Evolutionary conservation across 2,888 invertebrate genomes (phyloP).

Genomic region (Xanthostigma xanthostigma): DNA sequence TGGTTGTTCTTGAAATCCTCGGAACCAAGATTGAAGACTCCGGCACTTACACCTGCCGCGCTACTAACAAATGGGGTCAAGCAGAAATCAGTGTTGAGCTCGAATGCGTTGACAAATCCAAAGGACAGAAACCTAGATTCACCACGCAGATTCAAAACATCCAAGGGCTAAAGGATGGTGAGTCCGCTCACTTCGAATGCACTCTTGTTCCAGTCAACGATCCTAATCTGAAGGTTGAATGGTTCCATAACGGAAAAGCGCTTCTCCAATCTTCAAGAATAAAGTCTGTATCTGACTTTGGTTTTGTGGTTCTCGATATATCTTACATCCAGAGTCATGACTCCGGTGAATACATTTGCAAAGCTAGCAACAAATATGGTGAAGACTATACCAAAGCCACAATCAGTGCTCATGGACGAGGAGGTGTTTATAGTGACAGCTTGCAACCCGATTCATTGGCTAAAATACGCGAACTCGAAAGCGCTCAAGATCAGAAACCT

Average conservation of each 20-base stretch:
- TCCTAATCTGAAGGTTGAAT: conserved; percentile 86
- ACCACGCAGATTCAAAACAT: conserved; percentile 76
- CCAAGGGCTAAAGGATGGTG: conserved; percentile 77
- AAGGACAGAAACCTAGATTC: conserved; percentile 76
- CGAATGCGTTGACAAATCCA: conserved; percentile 69
- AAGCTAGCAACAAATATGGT: conserved; percentile 81
- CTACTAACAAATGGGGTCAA: conserved; percentile 77
- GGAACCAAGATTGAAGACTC: conserved; percentile 89
- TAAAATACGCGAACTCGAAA: conserved; percentile 74
- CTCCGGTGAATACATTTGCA: conserved; percentile 84
- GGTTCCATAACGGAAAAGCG: conserved; percentile 90
- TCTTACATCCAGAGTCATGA: conserved; percentile 89
- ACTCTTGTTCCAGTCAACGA: conserved; percentile 88
- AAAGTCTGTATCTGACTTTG: conserved; percentile 89
- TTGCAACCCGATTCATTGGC: conserved; percentile 84
- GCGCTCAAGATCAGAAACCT: conserved; percentile 49
- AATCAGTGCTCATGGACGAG: conserved; percentile 66
- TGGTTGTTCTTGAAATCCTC: conserved; percentile 90
- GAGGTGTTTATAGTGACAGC: conserved; percentile 77
- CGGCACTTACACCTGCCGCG: conserved; percentile 76
- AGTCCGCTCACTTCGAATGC: conserved; percentile 91
- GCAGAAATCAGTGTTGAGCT: conserved; percentile 74
- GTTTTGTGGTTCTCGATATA: conserved; percentile 87
- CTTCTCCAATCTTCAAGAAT: conserved; percentile 79
- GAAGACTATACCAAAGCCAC: conserved; percentile 79